Base-by-base conservation (phyloP, 2,888 invertebrate species). In the Hyles lineata region DNA sequence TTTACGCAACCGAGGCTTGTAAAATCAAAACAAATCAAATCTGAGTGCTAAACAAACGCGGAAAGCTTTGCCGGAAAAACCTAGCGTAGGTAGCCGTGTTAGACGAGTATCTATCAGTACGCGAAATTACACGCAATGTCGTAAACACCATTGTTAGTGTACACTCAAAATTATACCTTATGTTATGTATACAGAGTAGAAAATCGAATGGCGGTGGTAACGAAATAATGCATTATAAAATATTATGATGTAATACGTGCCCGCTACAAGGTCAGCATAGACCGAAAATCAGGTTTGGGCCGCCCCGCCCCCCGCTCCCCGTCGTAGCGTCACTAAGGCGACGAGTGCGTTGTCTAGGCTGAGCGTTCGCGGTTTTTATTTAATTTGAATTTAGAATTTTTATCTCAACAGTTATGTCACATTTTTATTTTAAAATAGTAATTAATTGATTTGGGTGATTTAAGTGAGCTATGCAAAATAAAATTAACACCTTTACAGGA, bases 281-380 rank as follows among this genome's bases (percentile, higher is more conserved):
- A 93, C 93, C 94, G 90, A 93, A 94, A 93, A 93, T 93, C 93
- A 92, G 92, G 94, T 93, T 94, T 93, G 84, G 82, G 77, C 76
- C 83, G 85, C 85, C 83, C 76, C 81, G 78, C 77, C 80, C 80
- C 82, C 78, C 77, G 76, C 74, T 72, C 77, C 78, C 78, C 75
- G 80, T 76, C 15, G 80, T 76, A 85, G 86, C 88, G 90, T 89
- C 89, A 87, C 86, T 85, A 86, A 89, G 87, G 87, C 85, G 85
- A 84, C 83, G 80, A 73, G 81, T 82, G 76, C 63, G 72, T 58
- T 55, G 9, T 23, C 15, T 21, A 23, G 21, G 43, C 55, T 4
- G 32, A n/a, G 52, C 8, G 21, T 11, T 29, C 23, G 52, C 2
- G 11, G 25, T 52, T 59, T 23, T 71, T 29, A 15, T 43, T 25